Evolutionary conservation across 2,888 invertebrate species (phyloP).

Genomic region (Unio delphinus): DNA sequence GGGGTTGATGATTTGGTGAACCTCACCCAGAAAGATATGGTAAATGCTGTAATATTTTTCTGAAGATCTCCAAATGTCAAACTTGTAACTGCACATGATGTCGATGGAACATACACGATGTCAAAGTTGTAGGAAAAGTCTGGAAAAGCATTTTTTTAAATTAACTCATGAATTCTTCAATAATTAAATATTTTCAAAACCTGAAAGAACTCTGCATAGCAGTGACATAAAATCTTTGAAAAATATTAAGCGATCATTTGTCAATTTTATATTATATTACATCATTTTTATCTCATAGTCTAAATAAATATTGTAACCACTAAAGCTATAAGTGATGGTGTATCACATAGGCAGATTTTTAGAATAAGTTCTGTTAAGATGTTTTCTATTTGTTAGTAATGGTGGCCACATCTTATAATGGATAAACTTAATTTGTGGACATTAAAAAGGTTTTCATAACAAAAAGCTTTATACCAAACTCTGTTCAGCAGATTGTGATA

Average conservation of each 20-base stretch:
- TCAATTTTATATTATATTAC: too few species aligned
- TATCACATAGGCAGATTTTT: too few species aligned
- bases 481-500: too few species aligned
- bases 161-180: neutral
- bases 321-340: too few species aligned
- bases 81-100: slow-evolving; percentile 1
- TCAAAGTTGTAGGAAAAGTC: neutral
- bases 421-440: too few species aligned
- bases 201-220: neutral
- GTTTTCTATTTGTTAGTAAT: too few species aligned
- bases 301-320: too few species aligned
- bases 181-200: neutral
- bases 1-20: slow-evolving; percentile 6
- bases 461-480: too few species aligned
- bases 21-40: slow-evolving; percentile 25
- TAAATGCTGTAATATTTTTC: slow-evolving; percentile 10
- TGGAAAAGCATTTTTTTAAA: neutral
- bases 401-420: too few species aligned
- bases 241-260: neutral
- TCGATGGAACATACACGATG: neutral
- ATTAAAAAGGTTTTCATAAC: too few species aligned
- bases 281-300: too few species aligned
- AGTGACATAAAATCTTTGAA: neutral
- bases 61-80: slow-evolving; percentile 19
- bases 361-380: too few species aligned